Conservation (phyloP, 2,797 vertebrate species). For the Oryzias dopingdopingensis region DNA sequence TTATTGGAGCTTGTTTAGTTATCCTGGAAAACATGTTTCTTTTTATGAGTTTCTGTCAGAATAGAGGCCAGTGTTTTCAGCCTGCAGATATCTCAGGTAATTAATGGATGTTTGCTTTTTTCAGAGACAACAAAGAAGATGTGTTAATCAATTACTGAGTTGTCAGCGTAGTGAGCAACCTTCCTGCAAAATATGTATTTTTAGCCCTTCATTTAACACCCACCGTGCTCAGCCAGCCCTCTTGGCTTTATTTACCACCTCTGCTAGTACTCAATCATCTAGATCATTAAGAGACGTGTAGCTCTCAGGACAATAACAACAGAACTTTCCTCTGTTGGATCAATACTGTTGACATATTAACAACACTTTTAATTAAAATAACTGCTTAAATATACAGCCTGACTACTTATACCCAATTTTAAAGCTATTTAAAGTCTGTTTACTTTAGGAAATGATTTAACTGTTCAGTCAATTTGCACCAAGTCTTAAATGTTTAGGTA, state of each 20-base stretch:
- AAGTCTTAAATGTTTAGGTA: not conserved
- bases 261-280: conserved; percentile 52
- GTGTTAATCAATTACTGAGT: conserved; percentile 18
- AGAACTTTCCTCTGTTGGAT: conserved; percentile 26
- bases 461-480: not conserved
- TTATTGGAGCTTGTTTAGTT: conserved; percentile 9
- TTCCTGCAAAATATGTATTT: conserved; percentile 44
- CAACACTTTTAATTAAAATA: conserved; percentile 27
- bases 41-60: conserved; percentile 41
- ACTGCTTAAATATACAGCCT: conserved; percentile 11
- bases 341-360: conserved; percentile 34
- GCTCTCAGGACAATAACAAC: conserved; percentile 38
- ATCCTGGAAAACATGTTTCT: conserved; percentile 33
- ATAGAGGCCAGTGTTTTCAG: conserved; percentile 6
- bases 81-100: conserved; percentile 17
- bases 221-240: conserved; percentile 19
- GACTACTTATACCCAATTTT: too few relatives aligned
- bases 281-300: conserved; percentile 48
- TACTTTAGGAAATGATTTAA: not conserved
- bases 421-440: conserved; percentile 1
- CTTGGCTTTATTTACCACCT: conserved; percentile 48
- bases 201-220: conserved; percentile 32
- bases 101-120: conserved; percentile 36
- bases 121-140: conserved; percentile 13
- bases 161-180: conserved; percentile 14